Base-by-base conservation (phyloP, 2,797 vertebrate genomes). In the Fistularia commersonii region DNA sequence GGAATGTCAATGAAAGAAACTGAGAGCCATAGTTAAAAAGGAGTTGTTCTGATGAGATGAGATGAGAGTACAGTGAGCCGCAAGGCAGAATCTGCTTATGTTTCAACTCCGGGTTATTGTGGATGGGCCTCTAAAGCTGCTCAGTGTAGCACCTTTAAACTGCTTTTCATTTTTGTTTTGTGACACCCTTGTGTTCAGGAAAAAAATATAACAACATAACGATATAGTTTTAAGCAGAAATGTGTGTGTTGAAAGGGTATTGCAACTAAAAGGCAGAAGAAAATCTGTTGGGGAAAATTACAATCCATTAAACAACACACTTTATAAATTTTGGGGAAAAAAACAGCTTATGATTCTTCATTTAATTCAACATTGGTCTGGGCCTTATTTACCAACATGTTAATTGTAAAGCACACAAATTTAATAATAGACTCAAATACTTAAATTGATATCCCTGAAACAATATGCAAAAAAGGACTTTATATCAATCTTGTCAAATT, bases 71-170 rank as follows among this genome's bases (percentile, higher is more conserved):
- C 39, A 49, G 43, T 31, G 41, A 47, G 54, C 37, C 23, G 40
- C 37, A 41, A 37, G 49, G 46, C 37, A 23, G 23, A 23, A 23
- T 23, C 23, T 23, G 35, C 35, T 36, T 10, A 48, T 36, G 35
- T 23, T 36, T 36, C 35, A 36, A 10, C 7, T 36, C 34, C 13
- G 49, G 53, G 35, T 50, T 36, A 34, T 57, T 66, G 57, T 65
- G 60, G 47, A 70, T 45, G 34, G 32, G 10, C 37, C 46, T 62
- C 23, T 61, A 41, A 61, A 64, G 57, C 48, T 72, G 45, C 43
- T 32, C 14, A n/a, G 41, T 45, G 44, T 9, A 14, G 48, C 48
- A 54, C 11, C 48, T 64, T 55, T n/a, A 62, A 35, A 41, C 43
- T 3, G 42, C 44, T 37, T 52, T 46, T 63, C 14, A 7, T 33